Evolutionary conservation across 2,797 vertebrate species (phyloP).

Genomic region (Pelochelys cantorii): DNA sequence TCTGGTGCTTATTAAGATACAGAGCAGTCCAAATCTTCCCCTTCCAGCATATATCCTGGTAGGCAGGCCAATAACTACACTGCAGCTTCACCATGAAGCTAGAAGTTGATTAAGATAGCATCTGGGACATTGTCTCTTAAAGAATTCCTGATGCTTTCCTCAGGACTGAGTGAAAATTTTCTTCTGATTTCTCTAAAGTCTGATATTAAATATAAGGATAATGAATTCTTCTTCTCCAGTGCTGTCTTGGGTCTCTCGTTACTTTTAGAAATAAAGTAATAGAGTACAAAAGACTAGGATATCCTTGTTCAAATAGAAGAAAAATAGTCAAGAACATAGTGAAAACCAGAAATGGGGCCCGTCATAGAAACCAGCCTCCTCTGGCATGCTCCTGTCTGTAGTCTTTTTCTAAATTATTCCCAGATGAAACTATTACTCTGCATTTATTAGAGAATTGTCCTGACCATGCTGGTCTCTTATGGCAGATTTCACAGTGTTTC

Average conservation of each 20-base stretch:
- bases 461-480: neutral
- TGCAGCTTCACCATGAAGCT: neutral
- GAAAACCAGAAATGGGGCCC: neutral
- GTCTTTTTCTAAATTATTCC: neutral
- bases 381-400: neutral
- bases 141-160: neutral
- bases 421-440: neutral
- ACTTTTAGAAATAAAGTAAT: neutral
- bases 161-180: neutral
- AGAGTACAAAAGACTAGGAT: neutral
- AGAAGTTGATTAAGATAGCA: neutral
- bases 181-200: neutral
- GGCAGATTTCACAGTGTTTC: neutral
- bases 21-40: neutral
- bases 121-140: neutral
- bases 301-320: neutral
- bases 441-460: neutral
- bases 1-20: slow-evolving; percentile 38
- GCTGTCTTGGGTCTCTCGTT: fast-evolving
- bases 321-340: neutral
- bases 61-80: neutral
- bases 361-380: neutral
- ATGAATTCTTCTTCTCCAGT: neutral
- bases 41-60: neutral
- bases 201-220: neutral